A percentile compares a stretch with the other conserved stretches of the same genome.
Evolutionary conservation across 1,140 invertebrate species (phyloP).

Genomic region (Berghia stephanieae): DNA sequence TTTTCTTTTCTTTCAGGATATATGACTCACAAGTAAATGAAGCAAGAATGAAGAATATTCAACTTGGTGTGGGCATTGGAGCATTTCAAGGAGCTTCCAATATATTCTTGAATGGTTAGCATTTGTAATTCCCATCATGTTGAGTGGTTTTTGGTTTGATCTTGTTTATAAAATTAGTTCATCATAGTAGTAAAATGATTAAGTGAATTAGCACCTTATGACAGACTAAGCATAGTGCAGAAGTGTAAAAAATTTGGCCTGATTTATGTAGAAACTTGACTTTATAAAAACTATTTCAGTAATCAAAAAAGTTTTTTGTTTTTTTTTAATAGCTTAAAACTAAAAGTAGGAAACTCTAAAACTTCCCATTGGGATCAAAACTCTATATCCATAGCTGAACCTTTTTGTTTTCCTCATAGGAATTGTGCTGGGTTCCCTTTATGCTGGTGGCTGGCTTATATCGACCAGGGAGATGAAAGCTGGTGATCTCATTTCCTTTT

Average conservation of each 20-base stretch:
- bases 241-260: too few relatives aligned
- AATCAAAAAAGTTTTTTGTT: not conserved
- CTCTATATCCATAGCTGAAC: too few relatives aligned
- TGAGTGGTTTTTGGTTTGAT: not conserved
- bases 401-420: conserved; percentile 76
- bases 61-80: conserved; percentile 89
- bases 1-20: conserved; percentile 63
- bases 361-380: too few relatives aligned
- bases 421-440: conserved; percentile 88
- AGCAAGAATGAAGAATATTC: conserved; percentile 77
- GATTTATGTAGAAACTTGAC: too few relatives aligned
- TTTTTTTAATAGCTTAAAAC: too few relatives aligned
- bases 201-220: too few relatives aligned
- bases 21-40: conserved; percentile 80
- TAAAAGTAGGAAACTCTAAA: too few relatives aligned
- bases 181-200: too few relatives aligned
- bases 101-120: conserved; percentile 70
- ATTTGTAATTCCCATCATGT: not conserved
- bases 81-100: conserved; percentile 78
- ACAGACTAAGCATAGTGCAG: too few relatives aligned
- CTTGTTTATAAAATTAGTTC: too few relatives aligned
- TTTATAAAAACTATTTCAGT: not conserved
- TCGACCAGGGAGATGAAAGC: conserved; percentile 80
- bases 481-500: conserved; percentile 93
- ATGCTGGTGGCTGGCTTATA: conserved; percentile 87